Evolutionary conservation across 2,113 vertebrate genomes (phyloP), one percentile per base, ranked within the genome.

Genomic region (Spermophilus dauricus): DNA sequence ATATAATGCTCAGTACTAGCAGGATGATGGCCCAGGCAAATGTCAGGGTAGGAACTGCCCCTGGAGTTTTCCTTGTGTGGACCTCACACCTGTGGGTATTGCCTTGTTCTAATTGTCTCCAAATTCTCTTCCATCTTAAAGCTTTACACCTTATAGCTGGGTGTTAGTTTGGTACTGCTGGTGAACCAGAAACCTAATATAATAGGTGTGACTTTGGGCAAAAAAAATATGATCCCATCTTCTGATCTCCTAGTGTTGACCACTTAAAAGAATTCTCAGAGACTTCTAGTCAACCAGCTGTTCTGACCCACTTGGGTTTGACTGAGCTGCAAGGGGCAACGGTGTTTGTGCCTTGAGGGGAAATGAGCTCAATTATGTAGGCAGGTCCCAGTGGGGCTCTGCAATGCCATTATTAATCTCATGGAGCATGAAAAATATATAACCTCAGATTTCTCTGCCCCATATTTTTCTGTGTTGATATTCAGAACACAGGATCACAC

Each of bases 331-430:
- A 69, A 86, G 61, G 70, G 80, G 4, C 61, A 77, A 63, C 42
- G 0, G 2, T 39, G 39, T 48, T 72, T 78, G 37, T 0, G 0
- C 75, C 83, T 53, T 65, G 83, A 86, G 48, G 81, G 63, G n/a
- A 89, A 95, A 91, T 83, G 86, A 95, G 72, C 95, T 90, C 96
- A 70, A 0, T 97, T 96, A 87, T 73, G 77, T 90, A 95, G 82
- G 81, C 80, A 90, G 91, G 81, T 84, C 86, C 87, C 89, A 32
- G 53, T 5, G 65, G 93, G n/a, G 34, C 51, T 72, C 75, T 89
- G 83, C 45, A 86, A 4, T 0, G 16, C 76, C 75, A 42, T 82
- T 72, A 81, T 95, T 93, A 85, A 89, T 88, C 61, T 93, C 45
- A 78, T 30, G 67, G 95, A 97, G 63, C n/a, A 65, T 18, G 30